phyloP scores from a whole-genome alignment of 2,113 vertebrate species.

The Lophius piscatorius region DNA sequence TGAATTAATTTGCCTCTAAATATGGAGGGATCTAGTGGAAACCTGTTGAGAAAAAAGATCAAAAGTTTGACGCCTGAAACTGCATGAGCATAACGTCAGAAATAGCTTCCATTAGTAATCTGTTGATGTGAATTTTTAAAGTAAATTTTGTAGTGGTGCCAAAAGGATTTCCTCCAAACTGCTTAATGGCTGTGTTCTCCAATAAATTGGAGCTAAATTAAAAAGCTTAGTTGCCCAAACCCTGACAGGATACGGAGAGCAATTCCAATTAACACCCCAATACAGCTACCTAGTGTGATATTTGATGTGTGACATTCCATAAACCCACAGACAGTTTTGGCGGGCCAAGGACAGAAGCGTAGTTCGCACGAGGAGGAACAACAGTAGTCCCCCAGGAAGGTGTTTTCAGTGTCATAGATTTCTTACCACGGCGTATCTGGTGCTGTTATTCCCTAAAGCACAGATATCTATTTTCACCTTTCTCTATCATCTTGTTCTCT shows the following conservation, averaged over 20 bases:
- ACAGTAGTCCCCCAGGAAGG: slow-evolving; percentile 19
- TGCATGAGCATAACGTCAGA: neutral
- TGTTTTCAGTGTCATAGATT: slow-evolving; percentile 29
- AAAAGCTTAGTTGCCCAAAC: slow-evolving; percentile 28
- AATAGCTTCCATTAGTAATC: neutral
- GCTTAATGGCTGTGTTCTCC: slow-evolving; percentile 29
- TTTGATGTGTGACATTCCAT: slow-evolving; percentile 49
- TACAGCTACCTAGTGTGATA: slow-evolving; percentile 37
- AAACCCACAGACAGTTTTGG: slow-evolving; percentile 31
- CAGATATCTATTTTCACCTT: too few relatives aligned
- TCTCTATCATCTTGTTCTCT: slow-evolving; percentile 3
- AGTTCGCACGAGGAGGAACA: slow-evolving; percentile 32
- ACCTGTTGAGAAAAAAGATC: neutral
- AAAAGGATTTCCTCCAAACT: neutral
- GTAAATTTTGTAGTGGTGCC: slow-evolving; percentile 12
- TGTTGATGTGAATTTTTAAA: slow-evolving; percentile 4
- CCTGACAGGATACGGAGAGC: slow-evolving; percentile 38
- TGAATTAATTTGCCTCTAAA: too few relatives aligned
- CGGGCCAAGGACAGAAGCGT: slow-evolving; percentile 23
- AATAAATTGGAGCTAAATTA: slow-evolving; percentile 29
- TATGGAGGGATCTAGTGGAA: neutral
- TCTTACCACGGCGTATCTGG: slow-evolving; percentile 24
- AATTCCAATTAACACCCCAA: slow-evolving; percentile 52
- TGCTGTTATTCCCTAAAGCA: slow-evolving; percentile 26
- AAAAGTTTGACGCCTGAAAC: neutral